Conservation (phyloP, 1,140 invertebrate species). For the Pseudomyrmex concolor region DNA sequence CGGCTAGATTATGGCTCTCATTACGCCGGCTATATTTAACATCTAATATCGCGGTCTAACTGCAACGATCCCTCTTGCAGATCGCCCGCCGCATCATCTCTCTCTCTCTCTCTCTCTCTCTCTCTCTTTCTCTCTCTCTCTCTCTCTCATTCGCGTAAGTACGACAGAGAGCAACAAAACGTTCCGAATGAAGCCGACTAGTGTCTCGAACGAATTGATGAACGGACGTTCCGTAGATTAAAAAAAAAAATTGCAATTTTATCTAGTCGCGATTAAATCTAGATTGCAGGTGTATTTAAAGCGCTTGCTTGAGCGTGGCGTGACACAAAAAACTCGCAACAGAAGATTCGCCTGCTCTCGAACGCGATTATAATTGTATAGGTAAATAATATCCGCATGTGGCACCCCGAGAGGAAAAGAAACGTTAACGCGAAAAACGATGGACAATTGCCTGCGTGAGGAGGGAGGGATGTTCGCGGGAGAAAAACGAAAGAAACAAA, state of each 20-base stretch:
- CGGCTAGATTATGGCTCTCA: constrained; percentile 63
- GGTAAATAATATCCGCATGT: not conserved
- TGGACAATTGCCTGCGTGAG: not conserved
- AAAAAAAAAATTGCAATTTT: constrained; percentile 21
- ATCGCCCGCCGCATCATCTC: constrained; percentile 6
- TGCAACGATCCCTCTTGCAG: not conserved
- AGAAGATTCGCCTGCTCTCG: constrained; percentile 17
- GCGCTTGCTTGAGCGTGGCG: not conserved
- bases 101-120: not conserved
- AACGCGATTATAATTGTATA: not conserved
- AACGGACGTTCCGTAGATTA: not conserved
- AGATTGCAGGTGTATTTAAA: not conserved
- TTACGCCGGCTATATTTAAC: constrained; percentile 69
- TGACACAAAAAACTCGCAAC: not conserved
- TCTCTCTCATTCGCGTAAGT: not conserved
- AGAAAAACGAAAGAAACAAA: not conserved
- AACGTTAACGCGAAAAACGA: constrained; percentile 67
- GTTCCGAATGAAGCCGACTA: not conserved
- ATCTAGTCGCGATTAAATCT: constrained; percentile 19
- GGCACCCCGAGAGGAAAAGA: not conserved
- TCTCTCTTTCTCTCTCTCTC: not conserved
- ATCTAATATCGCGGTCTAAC: constrained; percentile 28
- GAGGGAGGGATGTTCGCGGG: not conserved
- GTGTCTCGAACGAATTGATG: constrained; percentile 10
- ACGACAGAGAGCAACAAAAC: not conserved